Evolutionary conservation across 92 coral and sea anemone species (phyloP), one percentile per base, ranked within the genome.

Genomic region (Bergia puertoricense): DNA sequence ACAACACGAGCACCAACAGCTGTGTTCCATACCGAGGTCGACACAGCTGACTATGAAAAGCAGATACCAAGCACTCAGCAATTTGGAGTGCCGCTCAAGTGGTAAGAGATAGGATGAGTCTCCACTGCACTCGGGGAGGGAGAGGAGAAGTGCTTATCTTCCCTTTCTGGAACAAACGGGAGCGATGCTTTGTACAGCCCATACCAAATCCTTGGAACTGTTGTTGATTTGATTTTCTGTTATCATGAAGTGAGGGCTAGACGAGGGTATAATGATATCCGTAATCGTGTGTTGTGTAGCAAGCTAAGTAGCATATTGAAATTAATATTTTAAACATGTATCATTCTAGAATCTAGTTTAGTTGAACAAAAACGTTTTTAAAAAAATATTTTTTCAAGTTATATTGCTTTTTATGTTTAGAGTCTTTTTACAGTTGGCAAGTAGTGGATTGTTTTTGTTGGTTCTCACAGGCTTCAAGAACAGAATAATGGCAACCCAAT

Each of bases 51-150:
- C 59, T 84, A 69, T 54, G 78, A n/a, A 37, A 69, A 46, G 38
- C 79, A 95, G 56, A 89, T 89, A 38, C 98, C 98, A 30, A 82
- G 79, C 42, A 93, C 98, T 3, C 97, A 97, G 77, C 99, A 97
- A 82, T 97, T 97, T 94, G 99, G 98, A 46, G 99, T 97, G 10
- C 73, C 98, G 4, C 67, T 97, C 23, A 88, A 91, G 71, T 91
- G 99, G 99, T 97, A 88, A 76, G 86, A 68, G 11, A 51, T 43
- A 16, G 5, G 14, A 16, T 37, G 50, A 2, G 46, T 51, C 37
- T 9, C 14, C 16, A 16, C 20, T 43, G 1, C 74, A 1, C 51
- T 57, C 46, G 3, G 1, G 15, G 76, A 51, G 41, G 8, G 8
- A 75, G 44, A 30, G 77, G 15, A 42, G 41, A 30, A n/a, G 15